Conservation (phyloP, 2,113 vertebrate species). For the Corythaixoides concolor region DNA sequence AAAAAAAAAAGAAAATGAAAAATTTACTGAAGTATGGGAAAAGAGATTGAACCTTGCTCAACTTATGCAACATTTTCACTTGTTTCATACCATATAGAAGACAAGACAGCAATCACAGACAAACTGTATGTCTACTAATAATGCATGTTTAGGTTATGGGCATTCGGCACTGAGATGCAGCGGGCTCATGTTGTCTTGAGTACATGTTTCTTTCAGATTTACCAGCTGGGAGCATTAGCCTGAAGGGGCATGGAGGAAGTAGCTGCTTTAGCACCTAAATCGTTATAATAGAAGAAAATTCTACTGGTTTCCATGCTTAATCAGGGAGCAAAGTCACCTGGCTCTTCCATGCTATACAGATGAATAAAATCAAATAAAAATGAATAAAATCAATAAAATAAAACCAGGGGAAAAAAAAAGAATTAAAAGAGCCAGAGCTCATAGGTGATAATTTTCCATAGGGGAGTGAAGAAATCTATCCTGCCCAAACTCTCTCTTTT, state of each 20-base stretch:
- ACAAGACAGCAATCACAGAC: not conserved
- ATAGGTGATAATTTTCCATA: not conserved
- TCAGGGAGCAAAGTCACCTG: not conserved
- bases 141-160: not conserved
- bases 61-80: not conserved
- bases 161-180: not conserved
- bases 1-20: not conserved
- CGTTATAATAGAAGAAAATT: not conserved
- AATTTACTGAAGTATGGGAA: not conserved
- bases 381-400: too few species aligned
- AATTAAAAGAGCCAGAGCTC: not conserved
- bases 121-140: not conserved
- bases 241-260: not conserved
- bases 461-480: not conserved
- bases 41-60: not conserved
- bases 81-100: not conserved
- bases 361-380: not conserved
- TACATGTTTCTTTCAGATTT: not conserved
- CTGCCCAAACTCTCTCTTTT: not conserved
- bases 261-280: not conserved
- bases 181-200: not conserved
- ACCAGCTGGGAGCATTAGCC: not conserved
- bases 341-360: not conserved
- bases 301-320: not conserved
- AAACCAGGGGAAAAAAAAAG: not conserved